Base-by-base conservation (phyloP, 2,113 vertebrate species). In the Cairina moschata region DNA sequence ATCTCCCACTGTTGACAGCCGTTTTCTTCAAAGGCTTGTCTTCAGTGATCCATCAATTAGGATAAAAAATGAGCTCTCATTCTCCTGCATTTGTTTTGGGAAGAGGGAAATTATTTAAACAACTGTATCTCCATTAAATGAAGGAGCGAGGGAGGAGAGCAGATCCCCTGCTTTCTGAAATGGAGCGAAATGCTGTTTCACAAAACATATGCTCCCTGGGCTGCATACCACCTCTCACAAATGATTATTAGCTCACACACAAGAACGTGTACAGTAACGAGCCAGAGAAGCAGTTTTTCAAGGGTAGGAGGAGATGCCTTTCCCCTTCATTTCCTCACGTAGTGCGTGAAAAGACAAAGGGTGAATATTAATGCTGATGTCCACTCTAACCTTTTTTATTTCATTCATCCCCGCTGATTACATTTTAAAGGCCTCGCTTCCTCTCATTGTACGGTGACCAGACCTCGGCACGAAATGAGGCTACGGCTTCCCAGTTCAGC, bases 21-120 rank as follows among this genome's bases (percentile, higher is more conserved):
- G 36, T 16, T 55, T 31, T 55, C 95, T 95, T 95, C 95, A 94
- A 95, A 95, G 95, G 71, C 71, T 88, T 92, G 60, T 71, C 87
- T 9, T 29, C 44, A 1, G 50, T 11, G 1, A 60, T 32, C 92
- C 90, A 94, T 91, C 90, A n/a, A 74, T 71, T 82, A 74, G 79
- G 95, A 69, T 91, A 78, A 96, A 94, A 92, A 92, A 94, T 18
- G 90, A 92, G 79, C 92, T 74, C 75, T 69, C 95, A 0, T 60
- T 73, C 92, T 65, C 79, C 44, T 2, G 78, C 95, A 8, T 90
- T 96, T 94, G 90, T 94, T 96, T 94, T 73, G 90, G 86, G 83
- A 85, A 91, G 86, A 55, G 90, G 95, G 75, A 60, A 94, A 94
- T 94, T 26, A 92, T 92, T 96, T 94, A 60, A 94, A 88, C 90